Base-by-base conservation (phyloP, 1,140 invertebrate genomes). In the Orchesella cincta region DNA sequence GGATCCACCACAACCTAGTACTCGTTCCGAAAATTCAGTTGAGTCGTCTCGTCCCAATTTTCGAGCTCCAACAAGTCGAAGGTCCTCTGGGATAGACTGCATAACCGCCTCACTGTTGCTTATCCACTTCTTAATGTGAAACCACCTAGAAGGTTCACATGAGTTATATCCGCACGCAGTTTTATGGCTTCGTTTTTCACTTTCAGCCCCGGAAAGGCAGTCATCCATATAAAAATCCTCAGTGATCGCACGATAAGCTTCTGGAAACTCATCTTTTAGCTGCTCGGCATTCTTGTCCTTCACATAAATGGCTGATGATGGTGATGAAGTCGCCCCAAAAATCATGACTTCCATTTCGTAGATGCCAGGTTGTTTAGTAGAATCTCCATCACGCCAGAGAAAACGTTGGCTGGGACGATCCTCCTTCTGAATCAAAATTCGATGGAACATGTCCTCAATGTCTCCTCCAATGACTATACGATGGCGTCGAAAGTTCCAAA, bases 371-470 rank as follows among this genome's bases (percentile, higher is more conserved):
- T 67, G 28, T n/a, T 33, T 14, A n/a, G 31, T 34, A 29, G 31
- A 31, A 16, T 51, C 46, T 18, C 52, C 74, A 8, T 34, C 28
- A 3, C 76, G n/a, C 70, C 46, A 79, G 18, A 77, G 52, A 73
- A 79, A 77, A 3, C 71, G 70, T 2, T 77, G 39, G 8, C 70
- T 46, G 14, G 67, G 16, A 29, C 34, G 14, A 35, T 79, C 78
- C 20, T 64, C 8, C 39, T 51, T 36, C 26, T n/a, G 26, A 8
- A 77, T 71, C 1, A 33, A 28, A 12, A 79, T 70, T 31, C 73
- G 75, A n/a, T 79, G 78, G 75, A 73, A 79, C 78, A 79, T 79
- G 18, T 79, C 76, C 28, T 31, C 31, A 16, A 79, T 79, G 52
- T 79, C 78, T 2, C 34, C 75, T 23, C 39, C 33, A 16, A 79